Evolutionary conservation across 2,888 invertebrate genomes (phyloP), one percentile per base, ranked within the genome.

Genomic region (Cremastinae sp.): DNA sequence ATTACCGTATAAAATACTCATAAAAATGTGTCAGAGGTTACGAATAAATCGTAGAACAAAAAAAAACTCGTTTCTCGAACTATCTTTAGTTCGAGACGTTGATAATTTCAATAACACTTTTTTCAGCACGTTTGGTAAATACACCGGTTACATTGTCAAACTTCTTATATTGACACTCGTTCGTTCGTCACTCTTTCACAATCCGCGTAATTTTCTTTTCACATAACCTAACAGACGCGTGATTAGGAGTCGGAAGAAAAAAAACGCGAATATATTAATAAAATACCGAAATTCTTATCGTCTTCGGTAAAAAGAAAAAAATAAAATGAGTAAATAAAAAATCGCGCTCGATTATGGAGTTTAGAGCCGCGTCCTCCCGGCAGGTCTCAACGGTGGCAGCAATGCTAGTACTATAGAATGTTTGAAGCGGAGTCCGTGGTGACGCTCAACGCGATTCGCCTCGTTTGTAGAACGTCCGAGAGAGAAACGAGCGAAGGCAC

Each of bases 351-450:
- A 45, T 22, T 35, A 12, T 28, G 14, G 22, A 39, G 22, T 12
- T 39, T 39, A 37, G 8, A 49, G 20, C 51, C 8, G 18, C 22
- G 49, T 49, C 18, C 18, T 18, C 49, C 49, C 49, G 49, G 20
- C 18, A 18, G 59, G 59, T 51, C 28, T 20, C 73, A 22, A 59
- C 73, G 66, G 39, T 68, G 45, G 55, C 62, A 55, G 61, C 49
- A 56, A 45, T 49, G 58, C 18, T 47, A 37, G 58, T 37, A 59
- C 59, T 59, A 69, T 61, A 70, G 69, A 70, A 70, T 53, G 51
- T 53, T 70, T 49, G 41, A 70, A 43, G 51, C 59, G 41, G n/a
- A 70, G 59, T 70, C 45, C 28, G 10, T n/a, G 43, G 56, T 39
- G 53, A 55, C 53, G 65, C 65, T 59, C 59, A 22, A 58, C 70